These are phyloP conservation scores for Hetaerina titia DNA, from an alignment of 2,888 invertebrate species.

Conservation along the genomic window DNA sequence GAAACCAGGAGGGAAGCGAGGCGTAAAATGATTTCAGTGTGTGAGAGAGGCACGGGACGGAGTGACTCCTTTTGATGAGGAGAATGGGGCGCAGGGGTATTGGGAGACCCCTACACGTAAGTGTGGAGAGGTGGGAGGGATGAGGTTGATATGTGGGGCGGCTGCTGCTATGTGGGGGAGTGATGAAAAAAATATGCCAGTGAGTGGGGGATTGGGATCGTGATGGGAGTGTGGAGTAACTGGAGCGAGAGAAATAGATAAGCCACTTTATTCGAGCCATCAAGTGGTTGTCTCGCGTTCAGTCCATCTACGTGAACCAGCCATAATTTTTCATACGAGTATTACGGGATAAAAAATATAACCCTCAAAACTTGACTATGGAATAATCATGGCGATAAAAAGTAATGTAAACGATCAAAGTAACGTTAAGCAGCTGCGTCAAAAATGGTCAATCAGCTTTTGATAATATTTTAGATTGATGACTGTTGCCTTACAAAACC, in stretches of 20 bases:
- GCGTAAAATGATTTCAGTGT: constrained; percentile 46
- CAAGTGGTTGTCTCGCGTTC: too few species aligned
- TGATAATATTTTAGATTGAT: too few species aligned
- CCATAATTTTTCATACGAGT: too few species aligned
- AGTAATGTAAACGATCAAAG: too few species aligned
- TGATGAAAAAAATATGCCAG: neutral
- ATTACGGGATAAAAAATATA: too few species aligned
- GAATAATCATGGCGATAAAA: too few species aligned
- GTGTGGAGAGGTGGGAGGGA: neutral
- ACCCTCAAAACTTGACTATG: too few species aligned
- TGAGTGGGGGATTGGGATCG: neutral
- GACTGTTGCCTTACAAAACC: too few species aligned
- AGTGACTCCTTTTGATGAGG: neutral
- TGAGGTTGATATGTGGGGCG: neutral
- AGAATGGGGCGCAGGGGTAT: neutral
- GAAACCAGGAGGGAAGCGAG: constrained; percentile 67
- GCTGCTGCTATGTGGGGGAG: neutral
- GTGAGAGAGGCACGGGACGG: constrained; percentile 41
- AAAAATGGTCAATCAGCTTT: too few species aligned
- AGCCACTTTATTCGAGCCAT: neutral
- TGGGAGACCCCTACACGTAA: neutral
- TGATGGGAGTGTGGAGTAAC: constrained; percentile 33
- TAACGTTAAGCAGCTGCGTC: too few species aligned
- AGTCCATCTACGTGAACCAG: too few species aligned
- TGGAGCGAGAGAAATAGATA: constrained; percentile 68